Percentiles rank a stretch among this genome's conserved stretches.
phyloP scores from a whole-genome alignment of 1,140 invertebrate species.

The Drosophila willistoni region DNA sequence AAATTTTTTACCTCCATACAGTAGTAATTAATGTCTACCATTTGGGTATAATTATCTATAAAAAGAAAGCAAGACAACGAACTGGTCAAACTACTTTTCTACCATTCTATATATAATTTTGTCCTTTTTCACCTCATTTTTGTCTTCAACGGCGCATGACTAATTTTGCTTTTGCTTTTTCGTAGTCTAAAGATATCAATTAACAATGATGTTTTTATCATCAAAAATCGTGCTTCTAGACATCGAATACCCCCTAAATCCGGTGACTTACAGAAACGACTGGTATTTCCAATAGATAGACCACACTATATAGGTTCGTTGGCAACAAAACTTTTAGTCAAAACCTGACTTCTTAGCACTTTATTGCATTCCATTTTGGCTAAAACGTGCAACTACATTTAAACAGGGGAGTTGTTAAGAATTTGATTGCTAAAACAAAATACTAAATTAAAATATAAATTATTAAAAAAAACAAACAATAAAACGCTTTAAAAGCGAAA shows the following conservation, averaged over 20 bases:
- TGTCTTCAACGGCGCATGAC: too few relatives aligned
- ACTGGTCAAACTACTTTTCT: too few relatives aligned
- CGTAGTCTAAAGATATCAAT: too few relatives aligned
- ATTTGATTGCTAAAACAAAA: neutral
- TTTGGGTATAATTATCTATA: too few relatives aligned
- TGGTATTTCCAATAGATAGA: neutral
- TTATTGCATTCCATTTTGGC: neutral
- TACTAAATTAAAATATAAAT: neutral
- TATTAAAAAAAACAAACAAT: neutral
- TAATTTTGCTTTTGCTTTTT: too few relatives aligned
- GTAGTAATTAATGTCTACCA: too few relatives aligned
- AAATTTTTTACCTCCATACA: too few relatives aligned
- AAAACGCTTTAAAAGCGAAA: neutral
- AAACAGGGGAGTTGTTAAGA: neutral
- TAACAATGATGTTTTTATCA: too few relatives aligned
- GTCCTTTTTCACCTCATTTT: too few relatives aligned
- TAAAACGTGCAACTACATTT: slow-evolving; percentile 6
- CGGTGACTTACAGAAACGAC: neutral
- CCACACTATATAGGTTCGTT: neutral
- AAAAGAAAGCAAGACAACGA: too few relatives aligned
- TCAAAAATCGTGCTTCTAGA: too few relatives aligned
- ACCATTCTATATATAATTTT: too few relatives aligned
- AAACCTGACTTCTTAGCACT: slow-evolving; percentile 5
- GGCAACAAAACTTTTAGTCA: neutral
- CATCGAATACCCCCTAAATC: neutral